Evolutionary conservation across 2,113 vertebrate species (phyloP).

Genomic region (Bufo gargarizans): DNA sequence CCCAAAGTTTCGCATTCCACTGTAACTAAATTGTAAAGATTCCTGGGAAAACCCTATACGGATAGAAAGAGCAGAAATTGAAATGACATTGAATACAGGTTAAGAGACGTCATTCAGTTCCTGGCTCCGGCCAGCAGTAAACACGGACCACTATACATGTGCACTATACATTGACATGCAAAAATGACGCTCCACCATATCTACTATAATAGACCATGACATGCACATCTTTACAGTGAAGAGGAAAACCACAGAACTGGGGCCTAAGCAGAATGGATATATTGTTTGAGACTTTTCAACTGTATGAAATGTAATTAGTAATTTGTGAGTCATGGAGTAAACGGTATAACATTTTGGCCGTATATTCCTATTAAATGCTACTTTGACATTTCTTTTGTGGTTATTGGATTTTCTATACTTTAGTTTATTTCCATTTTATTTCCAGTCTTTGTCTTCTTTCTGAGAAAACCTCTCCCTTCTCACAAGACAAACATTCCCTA

Average conservation of each 20-base stretch:
- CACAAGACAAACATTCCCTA: background rate
- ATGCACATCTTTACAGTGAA: background rate
- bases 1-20: too few species aligned
- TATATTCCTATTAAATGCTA: background rate
- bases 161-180: background rate
- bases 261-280: background rate
- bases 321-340: background rate
- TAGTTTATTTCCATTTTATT: background rate
- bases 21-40: too few species aligned
- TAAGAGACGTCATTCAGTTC: background rate
- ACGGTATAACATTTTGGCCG: background rate
- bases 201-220: background rate
- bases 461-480: background rate
- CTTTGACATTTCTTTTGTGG: background rate
- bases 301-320: background rate
- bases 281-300: background rate
- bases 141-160: background rate
- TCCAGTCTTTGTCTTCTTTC: background rate
- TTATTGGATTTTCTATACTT: slow-evolving; percentile 1
- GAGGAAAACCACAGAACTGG: background rate
- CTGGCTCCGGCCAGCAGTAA: background rate
- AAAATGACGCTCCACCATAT: background rate
- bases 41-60: too few species aligned
- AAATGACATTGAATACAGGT: background rate
- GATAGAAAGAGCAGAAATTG: too few species aligned